Evolutionary conservation across 2,113 vertebrate genomes (phyloP).

Genomic region (Labrus mixtus): DNA sequence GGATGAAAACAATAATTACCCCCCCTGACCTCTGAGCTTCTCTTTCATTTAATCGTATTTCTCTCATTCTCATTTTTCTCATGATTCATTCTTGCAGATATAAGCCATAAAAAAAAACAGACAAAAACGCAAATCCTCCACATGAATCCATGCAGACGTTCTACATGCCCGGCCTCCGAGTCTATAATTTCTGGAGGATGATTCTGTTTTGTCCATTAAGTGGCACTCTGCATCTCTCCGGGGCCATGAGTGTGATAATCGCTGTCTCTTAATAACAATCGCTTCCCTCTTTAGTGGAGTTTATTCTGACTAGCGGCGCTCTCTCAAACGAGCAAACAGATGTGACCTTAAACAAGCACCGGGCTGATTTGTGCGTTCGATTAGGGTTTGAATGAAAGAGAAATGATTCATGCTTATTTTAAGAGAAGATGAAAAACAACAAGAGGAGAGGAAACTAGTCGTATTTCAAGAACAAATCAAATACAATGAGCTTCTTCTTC

Average conservation of each 20-base stretch:
- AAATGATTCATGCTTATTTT: conserved; percentile 35
- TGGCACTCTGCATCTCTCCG: conserved; percentile 28
- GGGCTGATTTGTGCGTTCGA: conserved; percentile 29
- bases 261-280: conserved; percentile 43
- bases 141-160: conserved; percentile 1
- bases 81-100: background rate
- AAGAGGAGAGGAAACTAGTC: background rate
- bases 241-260: conserved; percentile 41
- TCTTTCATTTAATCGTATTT: conserved; percentile 24
- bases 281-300: conserved; percentile 32
- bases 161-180: conserved; percentile 13
- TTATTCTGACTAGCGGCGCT: conserved; percentile 52
- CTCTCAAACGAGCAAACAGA: conserved; percentile 49
- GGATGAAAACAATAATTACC: conserved; percentile 31
- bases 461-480: conserved; percentile 12
- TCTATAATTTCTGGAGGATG: conserved; percentile 57
- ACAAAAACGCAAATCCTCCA: background rate
- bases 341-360: conserved; percentile 53
- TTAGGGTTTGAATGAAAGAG: conserved; percentile 36
- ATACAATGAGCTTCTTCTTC: background rate
- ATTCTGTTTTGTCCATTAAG: conserved; percentile 64
- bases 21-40: conserved; percentile 9
- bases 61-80: background rate
- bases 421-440: background rate
- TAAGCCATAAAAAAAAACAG: background rate